Base-by-base conservation (phyloP, 1,140 invertebrate species). In the Caenorhabditis tropicalis region DNA sequence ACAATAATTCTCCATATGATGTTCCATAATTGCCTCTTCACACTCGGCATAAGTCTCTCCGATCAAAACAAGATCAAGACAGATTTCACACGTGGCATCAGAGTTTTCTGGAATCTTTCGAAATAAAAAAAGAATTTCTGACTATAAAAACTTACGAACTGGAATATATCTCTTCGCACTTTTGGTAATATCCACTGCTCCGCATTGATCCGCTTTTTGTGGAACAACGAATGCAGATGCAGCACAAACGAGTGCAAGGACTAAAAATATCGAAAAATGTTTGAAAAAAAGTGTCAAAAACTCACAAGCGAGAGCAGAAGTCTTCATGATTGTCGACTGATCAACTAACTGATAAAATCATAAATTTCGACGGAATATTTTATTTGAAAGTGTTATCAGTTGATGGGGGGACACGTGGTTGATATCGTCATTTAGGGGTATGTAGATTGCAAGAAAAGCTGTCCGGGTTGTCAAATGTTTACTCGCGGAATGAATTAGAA, bases 41-140 rank as follows among this genome's bases (percentile, higher is more conserved):
- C 83, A 84, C 31, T 84, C 83, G 29, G 70, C 36, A 80, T 84
- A 84, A 12, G 83, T 84, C 51, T 84, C 83, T 6, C 39, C 83
- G n/a, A 84, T 84, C 31, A 84, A 43, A 7, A 84, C 83, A 39
- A 80, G 70, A 80, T 84, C 83, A 16, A 84, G 49, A 31, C 83
- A 84, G 36, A 84, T 79, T 58, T 84, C 83, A 80, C 83, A 84
- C 6, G 36, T 65, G 21, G 65, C 56, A 29, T 48, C 43, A 43
- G 82, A 74, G 65, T 74, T 74, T 43, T 74, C 65, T 74, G n/a
- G 6, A 27, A 43, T 33, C 5, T 43, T 43, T 43, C 12, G 5
- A 12, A 6, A 6, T 43, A 51, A 19, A 9, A 56, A 27, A 74
- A 74, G n/a, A n/a, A 43, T 43, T 43, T 43, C 12, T 43, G 39